A percentile compares a stretch with the other conserved stretches of the same genome.
Conservation (phyloP, 2,797 vertebrate genomes). For the Channallabes apus region DNA sequence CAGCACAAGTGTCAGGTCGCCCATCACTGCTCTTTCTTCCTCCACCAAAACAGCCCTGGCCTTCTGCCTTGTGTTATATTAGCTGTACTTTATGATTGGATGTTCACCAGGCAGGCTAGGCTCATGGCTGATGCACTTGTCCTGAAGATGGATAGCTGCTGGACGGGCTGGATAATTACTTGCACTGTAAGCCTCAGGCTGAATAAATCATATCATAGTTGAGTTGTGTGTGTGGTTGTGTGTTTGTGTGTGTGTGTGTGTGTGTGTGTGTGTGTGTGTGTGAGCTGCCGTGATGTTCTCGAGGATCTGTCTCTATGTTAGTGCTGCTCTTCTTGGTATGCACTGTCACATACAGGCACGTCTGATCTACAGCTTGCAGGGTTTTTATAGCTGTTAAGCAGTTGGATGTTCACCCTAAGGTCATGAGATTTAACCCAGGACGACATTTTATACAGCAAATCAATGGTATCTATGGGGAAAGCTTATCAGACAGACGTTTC, state of each 20-base stretch:
- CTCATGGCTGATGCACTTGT: slow-evolving; percentile 68
- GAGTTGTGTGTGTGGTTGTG: slow-evolving; percentile 29
- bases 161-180: slow-evolving; percentile 66
- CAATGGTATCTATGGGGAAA: background rate
- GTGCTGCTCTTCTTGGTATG: slow-evolving; percentile 9
- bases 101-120: slow-evolving; percentile 54
- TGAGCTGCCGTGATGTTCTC: slow-evolving; percentile 32
- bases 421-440: slow-evolving; percentile 27
- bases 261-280: slow-evolving; percentile 8
- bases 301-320: slow-evolving; percentile 37
- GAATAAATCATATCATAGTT: slow-evolving; percentile 58
- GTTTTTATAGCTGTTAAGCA: slow-evolving; percentile 28
- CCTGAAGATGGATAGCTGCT: slow-evolving; percentile 65
- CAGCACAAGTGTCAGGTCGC: slow-evolving; percentile 76
- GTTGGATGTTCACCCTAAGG: slow-evolving; percentile 15
- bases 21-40: slow-evolving; percentile 63
- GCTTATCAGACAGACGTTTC: background rate
- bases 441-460: background rate
- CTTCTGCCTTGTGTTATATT: slow-evolving; percentile 68
- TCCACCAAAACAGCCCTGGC: slow-evolving; percentile 64
- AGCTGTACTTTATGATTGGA: slow-evolving; percentile 71
- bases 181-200: slow-evolving; percentile 60
- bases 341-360: slow-evolving; percentile 6
- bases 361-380: slow-evolving; percentile 18
- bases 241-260: too few relatives aligned